These are phyloP conservation scores for Hofmannophila pseudospretella DNA, from an alignment of 2,888 invertebrate species.

Conservation along the genomic window DNA sequence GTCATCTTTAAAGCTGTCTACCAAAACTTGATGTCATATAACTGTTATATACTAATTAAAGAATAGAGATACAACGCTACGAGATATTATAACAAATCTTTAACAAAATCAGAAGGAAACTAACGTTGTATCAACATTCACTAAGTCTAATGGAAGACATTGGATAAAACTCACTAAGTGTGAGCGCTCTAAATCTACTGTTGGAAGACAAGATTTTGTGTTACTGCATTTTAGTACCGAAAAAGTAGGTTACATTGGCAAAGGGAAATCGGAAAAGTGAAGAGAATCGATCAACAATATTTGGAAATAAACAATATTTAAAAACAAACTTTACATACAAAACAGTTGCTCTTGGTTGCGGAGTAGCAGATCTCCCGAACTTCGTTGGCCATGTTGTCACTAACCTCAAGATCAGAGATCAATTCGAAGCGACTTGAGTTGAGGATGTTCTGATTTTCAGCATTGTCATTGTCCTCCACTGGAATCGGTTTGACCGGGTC, in stretches of 20 bases:
- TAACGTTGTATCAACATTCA: constrained; percentile 30
- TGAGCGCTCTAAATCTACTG: constrained; percentile 61
- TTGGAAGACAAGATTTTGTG: constrained; percentile 77
- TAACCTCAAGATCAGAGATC: constrained; percentile 61
- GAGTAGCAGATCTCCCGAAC: constrained; percentile 75
- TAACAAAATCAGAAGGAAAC: constrained; percentile 21
- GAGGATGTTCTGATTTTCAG: constrained; percentile 65
- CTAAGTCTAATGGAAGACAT: constrained; percentile 71
- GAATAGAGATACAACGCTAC: constrained; percentile 35
- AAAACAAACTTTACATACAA: constrained; percentile 69
- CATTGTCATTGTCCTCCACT: constrained; percentile 62
- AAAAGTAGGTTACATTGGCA: constrained; percentile 15
- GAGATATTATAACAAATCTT: neutral
- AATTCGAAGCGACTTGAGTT: constrained; percentile 62
- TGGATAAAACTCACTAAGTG: constrained; percentile 34
- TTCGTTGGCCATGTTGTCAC: constrained; percentile 79
- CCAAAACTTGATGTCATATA: constrained; percentile 67
- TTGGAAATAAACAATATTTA: no score
- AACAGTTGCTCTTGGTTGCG: constrained; percentile 47
- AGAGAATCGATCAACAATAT: constrained; percentile 14
- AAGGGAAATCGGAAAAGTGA: constrained; percentile 16
- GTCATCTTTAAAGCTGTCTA: constrained; percentile 73
- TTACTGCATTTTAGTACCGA: constrained; percentile 61
- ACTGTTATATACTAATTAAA: constrained; percentile 53
- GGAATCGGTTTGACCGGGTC: constrained; percentile 62